phyloP scores from a whole-genome alignment of 2,797 vertebrate genomes.

The Centropyge bicolor region DNA sequence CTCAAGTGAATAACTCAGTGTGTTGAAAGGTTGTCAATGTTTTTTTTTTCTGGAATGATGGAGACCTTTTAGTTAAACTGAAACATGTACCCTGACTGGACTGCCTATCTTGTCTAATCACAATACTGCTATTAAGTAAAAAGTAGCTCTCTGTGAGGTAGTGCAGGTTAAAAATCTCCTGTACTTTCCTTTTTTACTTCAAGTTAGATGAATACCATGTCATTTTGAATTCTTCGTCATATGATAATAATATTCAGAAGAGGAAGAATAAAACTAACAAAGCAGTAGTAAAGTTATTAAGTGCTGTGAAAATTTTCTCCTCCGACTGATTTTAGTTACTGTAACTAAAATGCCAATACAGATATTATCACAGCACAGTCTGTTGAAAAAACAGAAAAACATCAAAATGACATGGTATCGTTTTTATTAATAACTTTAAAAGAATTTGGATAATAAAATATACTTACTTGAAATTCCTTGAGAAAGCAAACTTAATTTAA shows the following conservation, averaged over 20 bases:
- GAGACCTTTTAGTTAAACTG: constrained; percentile 13
- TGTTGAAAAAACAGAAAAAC: neutral
- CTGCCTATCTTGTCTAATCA: neutral
- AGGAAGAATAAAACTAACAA: neutral
- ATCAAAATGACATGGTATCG: constrained; percentile 12
- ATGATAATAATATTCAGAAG: neutral
- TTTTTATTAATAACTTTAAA: constrained; percentile 34
- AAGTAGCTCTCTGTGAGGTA: constrained; percentile 64
- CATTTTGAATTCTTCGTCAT: constrained; percentile 30
- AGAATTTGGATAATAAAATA: constrained; percentile 31
- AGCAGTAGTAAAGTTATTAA: constrained; percentile 2
- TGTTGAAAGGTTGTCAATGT: constrained; percentile 1
- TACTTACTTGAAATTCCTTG: constrained; percentile 11
- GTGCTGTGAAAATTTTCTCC: constrained; percentile 10
- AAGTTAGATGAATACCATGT: constrained; percentile 17
- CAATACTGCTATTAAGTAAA: constrained; percentile 17
- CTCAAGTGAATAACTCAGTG: neutral
- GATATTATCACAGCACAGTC: constrained; percentile 8
- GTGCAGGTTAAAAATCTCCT: constrained; percentile 47
- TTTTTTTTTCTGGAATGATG: neutral
- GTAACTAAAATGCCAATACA: constrained; percentile 22
- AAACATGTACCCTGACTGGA: constrained; percentile 16
- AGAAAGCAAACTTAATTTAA: constrained; percentile 42
- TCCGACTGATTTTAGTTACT: neutral
- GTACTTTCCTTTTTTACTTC: constrained; percentile 42